Evolutionary conservation across 2,888 invertebrate species (phyloP), one percentile per base, ranked within the genome.

Genomic region (Netelia virgata): DNA sequence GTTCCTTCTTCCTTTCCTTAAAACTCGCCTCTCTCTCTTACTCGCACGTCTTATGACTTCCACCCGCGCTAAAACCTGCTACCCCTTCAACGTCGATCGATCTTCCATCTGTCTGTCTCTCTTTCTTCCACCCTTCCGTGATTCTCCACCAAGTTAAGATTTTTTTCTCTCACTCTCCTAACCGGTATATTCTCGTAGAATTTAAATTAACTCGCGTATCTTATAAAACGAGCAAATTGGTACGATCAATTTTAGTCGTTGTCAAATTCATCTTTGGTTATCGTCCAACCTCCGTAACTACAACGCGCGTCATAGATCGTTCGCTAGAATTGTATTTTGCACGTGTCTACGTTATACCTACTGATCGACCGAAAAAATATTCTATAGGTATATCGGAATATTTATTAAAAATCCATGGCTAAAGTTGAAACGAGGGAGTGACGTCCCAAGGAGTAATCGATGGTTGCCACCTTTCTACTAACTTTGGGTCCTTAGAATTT

Each of bases 1-100:
- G 61, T 74, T 74, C 69, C 55, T 61, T 28, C 63, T 61, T 84
- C 86, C 83, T 85, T 76, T 77, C 68, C 43, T 18, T 36, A 64
- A 41, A 73, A 75, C n/a, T 9, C 55, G 53, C 11, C 57, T 86
- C 75, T 43, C 61, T 59, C 23, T 43, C 64, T 69, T 41, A 69
- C 70, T 41, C 70, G 47, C 72, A 55, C 36, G 36, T 78, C 77
- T 50, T 59, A 47, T 43, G 16, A 36, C 41, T 63, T 47, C 36
- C 61, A 63, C 23, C 61, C 53, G 18, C 61, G 28, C 63, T 63
- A 72, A 78, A 47, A 47, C 59, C 66, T 68, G 66, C 36, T 43
- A 43, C 59, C 63, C 41, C 50, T 73, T 84, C 66, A 79, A 70
- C 74, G 23, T 57, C 63, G 66, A 78, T 83, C 83, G 78, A 74